Base-by-base conservation (phyloP, 1,140 invertebrate species). In the Triops cancriformis region DNA sequence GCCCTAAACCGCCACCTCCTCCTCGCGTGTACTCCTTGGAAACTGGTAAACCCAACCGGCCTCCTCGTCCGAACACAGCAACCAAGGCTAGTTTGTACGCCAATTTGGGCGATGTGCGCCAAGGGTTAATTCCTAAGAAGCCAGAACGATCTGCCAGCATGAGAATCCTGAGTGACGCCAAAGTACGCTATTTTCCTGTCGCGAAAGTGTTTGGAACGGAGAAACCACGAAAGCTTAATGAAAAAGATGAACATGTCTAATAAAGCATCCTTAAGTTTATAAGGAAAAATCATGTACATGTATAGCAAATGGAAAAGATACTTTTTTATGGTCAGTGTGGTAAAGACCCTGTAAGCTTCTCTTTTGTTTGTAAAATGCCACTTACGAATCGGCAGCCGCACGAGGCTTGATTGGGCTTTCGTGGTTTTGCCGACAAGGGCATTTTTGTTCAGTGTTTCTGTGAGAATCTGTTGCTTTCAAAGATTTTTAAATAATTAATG, bases 101-200 rank as follows among this genome's bases (percentile, higher is more conserved):
- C 37, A 84, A 84, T 80, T 76, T 84, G 90, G 88, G 91, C 83
- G 91, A 93, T 85, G 91, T 92, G 73, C 87, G 92, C 83, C 91
- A 90, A 83, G 88, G 89, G 11, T 88, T 94, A 76, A 90, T 91
- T 73, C 88, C 88, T 5, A 91, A 90, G 11, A 94, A 94, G 85
- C 93, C 93, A 9, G 91, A 93, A 83, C 86, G 93, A 80, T 93
- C 92, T 26, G 91, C 91, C 9, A 93, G 92, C 83, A 91, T 93
- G 90, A 87, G 91, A 81, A 91, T 93, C 37, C 27, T 26, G 73
- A 51, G 72, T 64, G 42, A 64, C n/a, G 14, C 43, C 42, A 51
- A 27, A 64, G 23, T 64, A 18, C 45, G n/a, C n/a, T n/a, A n/a
- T n/a, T n/a, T n/a, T n/a, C n/a, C n/a, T n/a, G n/a, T n/a, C n/a